These are phyloP conservation scores for Calephelis nemesis DNA, from an alignment of 1,140 invertebrate species.

Conservation along the genomic window DNA sequence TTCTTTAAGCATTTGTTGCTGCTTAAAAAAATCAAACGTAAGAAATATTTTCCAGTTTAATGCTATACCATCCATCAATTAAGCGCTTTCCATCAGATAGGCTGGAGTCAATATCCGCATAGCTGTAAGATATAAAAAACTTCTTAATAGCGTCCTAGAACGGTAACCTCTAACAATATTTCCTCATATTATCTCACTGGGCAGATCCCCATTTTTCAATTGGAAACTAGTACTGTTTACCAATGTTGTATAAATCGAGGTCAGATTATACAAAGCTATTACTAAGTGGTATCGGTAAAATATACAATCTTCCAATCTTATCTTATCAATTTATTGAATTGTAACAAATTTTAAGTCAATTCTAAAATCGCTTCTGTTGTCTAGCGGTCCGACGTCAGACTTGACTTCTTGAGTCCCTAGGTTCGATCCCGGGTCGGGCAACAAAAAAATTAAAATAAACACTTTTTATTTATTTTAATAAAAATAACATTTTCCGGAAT, in stretches of 20 bases:
- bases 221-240: conserved; percentile 3
- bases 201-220: neutral
- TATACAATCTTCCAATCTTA: neutral
- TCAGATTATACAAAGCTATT: conserved; percentile 3
- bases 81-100: neutral
- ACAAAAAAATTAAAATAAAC: too few species aligned
- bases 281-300: neutral
- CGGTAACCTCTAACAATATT: neutral
- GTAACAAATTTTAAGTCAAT: too few species aligned
- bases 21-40: too few species aligned
- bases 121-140: neutral
- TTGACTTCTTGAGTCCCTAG: too few species aligned
- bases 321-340: neutral
- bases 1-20: too few species aligned
- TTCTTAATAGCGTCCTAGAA: neutral
- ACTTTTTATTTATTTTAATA: too few species aligned
- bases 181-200: neutral
- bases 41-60: too few species aligned
- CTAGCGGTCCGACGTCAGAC: too few species aligned
- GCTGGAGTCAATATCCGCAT: neutral
- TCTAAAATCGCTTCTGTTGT: too few species aligned
- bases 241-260: neutral
- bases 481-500: too few species aligned
- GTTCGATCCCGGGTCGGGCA: too few species aligned
- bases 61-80: too few species aligned